phyloP scores from a whole-genome alignment of 2,797 vertebrate species.

The Adrianichthys oophorus region DNA sequence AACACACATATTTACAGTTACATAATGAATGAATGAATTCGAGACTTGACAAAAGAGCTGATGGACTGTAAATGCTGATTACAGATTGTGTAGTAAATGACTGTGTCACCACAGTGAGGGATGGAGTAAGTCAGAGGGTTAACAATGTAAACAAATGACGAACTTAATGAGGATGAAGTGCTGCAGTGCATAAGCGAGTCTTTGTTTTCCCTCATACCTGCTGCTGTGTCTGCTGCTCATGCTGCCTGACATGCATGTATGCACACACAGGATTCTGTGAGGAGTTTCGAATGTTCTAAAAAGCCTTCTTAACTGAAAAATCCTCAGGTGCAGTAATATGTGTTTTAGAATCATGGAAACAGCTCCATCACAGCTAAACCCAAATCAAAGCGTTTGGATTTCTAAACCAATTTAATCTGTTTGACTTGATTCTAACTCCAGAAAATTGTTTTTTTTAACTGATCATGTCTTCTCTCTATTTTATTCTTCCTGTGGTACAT shows the following conservation, averaged over 20 bases:
- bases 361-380: too few species aligned
- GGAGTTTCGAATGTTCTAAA: too few species aligned
- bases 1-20: conserved; percentile 42
- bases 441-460: too few species aligned
- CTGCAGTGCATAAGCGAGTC: conserved; percentile 68
- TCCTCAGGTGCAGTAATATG: too few species aligned
- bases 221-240: conserved; percentile 30
- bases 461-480: too few species aligned
- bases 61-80: conserved; percentile 59
- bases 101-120: conserved; percentile 47
- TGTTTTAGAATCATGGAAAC: too few species aligned
- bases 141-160: conserved; percentile 73
- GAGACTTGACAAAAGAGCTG: conserved; percentile 40
- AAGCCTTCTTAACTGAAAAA: too few species aligned
- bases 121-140: conserved; percentile 64
- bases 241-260: conserved; percentile 2
- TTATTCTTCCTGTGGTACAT: too few species aligned
- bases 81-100: conserved; percentile 49
- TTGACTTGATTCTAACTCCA: too few species aligned
- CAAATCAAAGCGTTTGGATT: too few species aligned
- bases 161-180: conserved; percentile 75
- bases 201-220: conserved; percentile 70
- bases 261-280: not conserved
- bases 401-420: too few species aligned
- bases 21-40: conserved; percentile 45